These are phyloP conservation scores for Circaetus gallicus DNA, from an alignment of 2,113 vertebrate species.

Conservation along the genomic window DNA sequence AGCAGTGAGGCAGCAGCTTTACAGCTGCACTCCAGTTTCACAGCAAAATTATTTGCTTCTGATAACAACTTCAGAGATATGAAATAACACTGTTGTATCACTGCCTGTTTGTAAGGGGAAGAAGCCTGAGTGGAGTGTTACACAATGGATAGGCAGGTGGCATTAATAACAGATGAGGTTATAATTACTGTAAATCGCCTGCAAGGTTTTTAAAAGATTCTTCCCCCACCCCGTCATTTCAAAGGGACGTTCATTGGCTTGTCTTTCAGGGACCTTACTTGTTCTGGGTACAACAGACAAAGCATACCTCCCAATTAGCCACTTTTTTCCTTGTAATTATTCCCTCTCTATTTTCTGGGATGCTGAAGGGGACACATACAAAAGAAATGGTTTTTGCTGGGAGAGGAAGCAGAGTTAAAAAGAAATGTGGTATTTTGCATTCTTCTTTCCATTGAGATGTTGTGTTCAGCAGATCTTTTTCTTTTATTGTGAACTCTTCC, in stretches of 20 bases:
- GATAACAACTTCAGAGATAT: not conserved
- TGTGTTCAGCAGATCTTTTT: not conserved
- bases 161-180: not conserved
- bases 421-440: not conserved
- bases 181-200: not conserved
- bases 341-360: constrained; percentile 61
- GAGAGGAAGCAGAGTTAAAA: not conserved
- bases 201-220: not conserved
- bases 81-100: not conserved
- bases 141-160: not conserved
- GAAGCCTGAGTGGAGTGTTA: not conserved
- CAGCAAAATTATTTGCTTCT: not conserved
- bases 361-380: constrained; percentile 14
- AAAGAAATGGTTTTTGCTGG: constrained; percentile 53
- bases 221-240: not conserved
- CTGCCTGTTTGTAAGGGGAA: not conserved
- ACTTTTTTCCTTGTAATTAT: constrained; percentile 21
- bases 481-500: constrained; percentile 33
- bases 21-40: not conserved
- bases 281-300: not conserved
- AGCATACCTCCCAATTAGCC: constrained; percentile 44
- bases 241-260: not conserved
- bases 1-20: not conserved
- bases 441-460: constrained; percentile 33
- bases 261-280: not conserved